A percentile compares a stretch with the other conserved stretches of the same genome.
phyloP scores from a whole-genome alignment of 2,888 invertebrate genomes.

The Apotomis betuletana region DNA sequence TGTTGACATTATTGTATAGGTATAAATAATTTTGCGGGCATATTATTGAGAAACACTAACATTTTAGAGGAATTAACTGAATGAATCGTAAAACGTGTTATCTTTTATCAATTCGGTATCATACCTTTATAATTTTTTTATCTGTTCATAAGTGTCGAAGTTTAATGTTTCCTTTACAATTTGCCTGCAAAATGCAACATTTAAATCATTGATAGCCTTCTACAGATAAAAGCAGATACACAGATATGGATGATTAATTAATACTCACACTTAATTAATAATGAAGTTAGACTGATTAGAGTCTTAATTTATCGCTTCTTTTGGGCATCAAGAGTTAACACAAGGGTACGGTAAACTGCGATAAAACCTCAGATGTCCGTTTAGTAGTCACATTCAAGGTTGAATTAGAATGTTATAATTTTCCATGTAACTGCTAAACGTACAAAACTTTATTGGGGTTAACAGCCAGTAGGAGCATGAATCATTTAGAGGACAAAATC shows the following conservation, averaged over 20 bases:
- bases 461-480: constrained; percentile 16
- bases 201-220: background rate
- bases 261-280: no score
- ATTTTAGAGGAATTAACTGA: background rate
- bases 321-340: background rate
- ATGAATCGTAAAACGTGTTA: background rate
- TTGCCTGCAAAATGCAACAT: constrained; percentile 1
- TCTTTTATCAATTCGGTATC: background rate
- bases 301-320: background rate
- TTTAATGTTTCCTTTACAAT: background rate
- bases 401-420: constrained; percentile 7
- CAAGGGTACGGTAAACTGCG: background rate
- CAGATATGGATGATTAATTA: background rate
- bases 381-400: background rate
- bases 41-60: no score
- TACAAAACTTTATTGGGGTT: constrained; percentile 16
- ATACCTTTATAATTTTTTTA: background rate
- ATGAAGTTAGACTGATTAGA: background rate
- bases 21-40: no score
- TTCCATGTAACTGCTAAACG: constrained; percentile 22
- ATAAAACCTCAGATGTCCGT: constrained; percentile 8
- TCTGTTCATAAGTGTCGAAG: background rate
- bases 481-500: constrained; percentile 14
- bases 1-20: no score
- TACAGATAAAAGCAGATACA: constrained; percentile 10